A percentile compares a stretch with the other conserved stretches of the same genome.
Conservation (phyloP, 1,140 invertebrate species). For the Metaphire vulgaris region DNA sequence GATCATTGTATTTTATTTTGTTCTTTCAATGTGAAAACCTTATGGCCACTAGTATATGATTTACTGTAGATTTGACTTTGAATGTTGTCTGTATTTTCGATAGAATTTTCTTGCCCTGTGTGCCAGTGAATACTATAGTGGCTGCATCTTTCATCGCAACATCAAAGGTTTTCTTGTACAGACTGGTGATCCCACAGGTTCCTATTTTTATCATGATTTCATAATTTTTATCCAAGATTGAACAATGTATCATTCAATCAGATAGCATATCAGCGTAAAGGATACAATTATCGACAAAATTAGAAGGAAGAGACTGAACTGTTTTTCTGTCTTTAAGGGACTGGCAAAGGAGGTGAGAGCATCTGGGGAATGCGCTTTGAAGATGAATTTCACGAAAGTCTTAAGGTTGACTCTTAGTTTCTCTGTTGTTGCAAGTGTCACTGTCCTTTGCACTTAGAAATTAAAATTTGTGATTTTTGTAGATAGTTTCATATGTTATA, state of each 20-base stretch:
- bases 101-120: slow-evolving; percentile 95
- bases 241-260: slow-evolving; percentile 2
- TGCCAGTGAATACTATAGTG: slow-evolving; percentile 91
- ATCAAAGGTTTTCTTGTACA: slow-evolving; percentile 98
- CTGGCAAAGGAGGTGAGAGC: slow-evolving; percentile 85
- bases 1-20: no score
- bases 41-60: no score
- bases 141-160: slow-evolving; percentile 87
- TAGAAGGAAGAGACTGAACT: neutral
- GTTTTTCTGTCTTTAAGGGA: slow-evolving; percentile 55
- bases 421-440: no score
- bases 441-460: neutral
- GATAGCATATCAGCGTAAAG: neutral
- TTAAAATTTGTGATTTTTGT: neutral
- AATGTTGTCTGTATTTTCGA: slow-evolving; percentile 39
- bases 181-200: slow-evolving; percentile 81
- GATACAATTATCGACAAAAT: neutral
- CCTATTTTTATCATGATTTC: neutral
- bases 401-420: slow-evolving; percentile 63
- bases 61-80: neutral
- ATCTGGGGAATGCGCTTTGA: slow-evolving; percentile 90
- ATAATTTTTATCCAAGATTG: neutral
- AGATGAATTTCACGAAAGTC: slow-evolving; percentile 89
- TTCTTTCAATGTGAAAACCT: no score
- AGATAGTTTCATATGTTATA: neutral